These are phyloP conservation scores for Formica exsecta DNA, from an alignment of 1,140 invertebrate genomes.

Conservation along the genomic window DNA sequence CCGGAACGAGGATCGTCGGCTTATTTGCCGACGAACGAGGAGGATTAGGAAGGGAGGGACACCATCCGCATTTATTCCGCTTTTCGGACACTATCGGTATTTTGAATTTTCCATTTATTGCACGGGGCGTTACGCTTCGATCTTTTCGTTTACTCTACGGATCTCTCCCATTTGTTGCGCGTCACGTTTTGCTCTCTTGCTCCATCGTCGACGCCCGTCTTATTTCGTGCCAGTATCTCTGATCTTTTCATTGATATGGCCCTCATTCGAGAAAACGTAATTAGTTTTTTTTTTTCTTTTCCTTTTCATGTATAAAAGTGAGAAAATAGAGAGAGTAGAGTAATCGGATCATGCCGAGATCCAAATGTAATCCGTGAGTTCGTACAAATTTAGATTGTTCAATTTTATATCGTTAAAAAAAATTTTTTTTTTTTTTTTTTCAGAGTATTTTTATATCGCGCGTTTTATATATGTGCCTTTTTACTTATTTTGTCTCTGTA, in stretches of 20 bases:
- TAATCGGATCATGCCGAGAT: neutral
- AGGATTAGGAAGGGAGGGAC: neutral
- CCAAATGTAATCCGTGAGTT: neutral
- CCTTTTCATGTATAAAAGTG: neutral
- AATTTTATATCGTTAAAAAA: neutral
- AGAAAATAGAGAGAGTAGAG: neutral
- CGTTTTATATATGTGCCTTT: neutral
- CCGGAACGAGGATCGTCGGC: slow-evolving; percentile 52
- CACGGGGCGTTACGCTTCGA: neutral
- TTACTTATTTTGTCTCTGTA: neutral
- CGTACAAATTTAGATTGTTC: neutral
- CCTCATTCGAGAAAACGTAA: neutral
- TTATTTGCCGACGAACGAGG: slow-evolving; percentile 43
- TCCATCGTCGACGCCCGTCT: neutral
- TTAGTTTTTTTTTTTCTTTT: no score
- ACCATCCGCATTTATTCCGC: neutral
- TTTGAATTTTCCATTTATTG: slow-evolving; percentile 55
- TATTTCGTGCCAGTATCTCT: neutral
- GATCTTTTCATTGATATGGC: neutral
- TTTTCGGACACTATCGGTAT: slow-evolving; percentile 37
- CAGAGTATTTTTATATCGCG: neutral
- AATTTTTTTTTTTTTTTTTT: slow-evolving; percentile 20
- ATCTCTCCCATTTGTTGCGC: slow-evolving; percentile 16
- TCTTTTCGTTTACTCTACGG: slow-evolving; percentile 46
- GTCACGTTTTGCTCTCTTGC: neutral